Percentiles rank a stretch among this genome's conserved stretches.
phyloP scores from a whole-genome alignment of 2,888 invertebrate species.

The Ectobius pallidus region DNA sequence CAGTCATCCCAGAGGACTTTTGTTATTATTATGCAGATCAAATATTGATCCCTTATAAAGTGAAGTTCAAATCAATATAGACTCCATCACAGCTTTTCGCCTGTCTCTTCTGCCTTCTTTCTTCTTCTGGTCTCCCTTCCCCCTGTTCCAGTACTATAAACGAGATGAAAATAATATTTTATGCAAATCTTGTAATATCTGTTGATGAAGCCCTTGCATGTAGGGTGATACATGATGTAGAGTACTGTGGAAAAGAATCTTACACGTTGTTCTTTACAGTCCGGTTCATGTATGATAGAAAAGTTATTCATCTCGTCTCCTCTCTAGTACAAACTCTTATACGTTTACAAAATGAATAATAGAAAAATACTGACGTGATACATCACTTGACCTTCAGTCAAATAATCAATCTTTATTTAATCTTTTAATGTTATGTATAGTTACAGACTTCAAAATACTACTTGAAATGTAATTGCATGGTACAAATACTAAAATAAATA shows the following conservation, averaged over 20 bases:
- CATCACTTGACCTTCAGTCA: too few species aligned
- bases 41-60: conserved; percentile 54
- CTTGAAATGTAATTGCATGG: too few species aligned
- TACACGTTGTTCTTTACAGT: neutral
- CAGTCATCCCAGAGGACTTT: conserved; percentile 36
- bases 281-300: too few species aligned
- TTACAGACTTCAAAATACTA: too few species aligned
- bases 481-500: too few species aligned
- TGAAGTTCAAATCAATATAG: conserved; percentile 53
- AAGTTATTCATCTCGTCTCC: too few species aligned
- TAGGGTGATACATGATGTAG: conserved; percentile 22
- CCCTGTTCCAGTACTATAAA: conserved; percentile 25
- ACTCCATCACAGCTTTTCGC: neutral
- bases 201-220: conserved; percentile 36
- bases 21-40: conserved; percentile 60
- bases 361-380: too few species aligned
- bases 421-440: too few species aligned
- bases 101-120: neutral
- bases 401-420: too few species aligned
- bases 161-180: conserved; percentile 43
- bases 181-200: conserved; percentile 44
- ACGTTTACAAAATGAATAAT: too few species aligned
- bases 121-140: neutral
- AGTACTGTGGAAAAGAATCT: neutral
- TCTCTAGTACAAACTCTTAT: too few species aligned